phyloP scores from a whole-genome alignment of 1,140 invertebrate genomes.

The Stratiolaelaps scimitus region DNA sequence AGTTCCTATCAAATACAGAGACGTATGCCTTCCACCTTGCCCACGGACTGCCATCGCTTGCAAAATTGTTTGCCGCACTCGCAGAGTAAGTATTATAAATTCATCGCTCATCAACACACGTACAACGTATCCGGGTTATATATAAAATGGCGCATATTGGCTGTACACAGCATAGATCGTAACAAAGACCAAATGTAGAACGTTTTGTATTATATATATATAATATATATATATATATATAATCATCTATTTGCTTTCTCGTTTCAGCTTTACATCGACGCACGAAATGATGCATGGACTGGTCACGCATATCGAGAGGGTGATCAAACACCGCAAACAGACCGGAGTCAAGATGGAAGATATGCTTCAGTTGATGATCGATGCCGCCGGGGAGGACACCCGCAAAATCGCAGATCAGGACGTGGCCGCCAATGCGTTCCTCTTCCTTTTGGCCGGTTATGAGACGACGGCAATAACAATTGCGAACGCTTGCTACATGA shows the following conservation, averaged over 20 bases:
- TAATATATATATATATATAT: slow-evolving; percentile 38
- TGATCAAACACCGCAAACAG: slow-evolving; percentile 33
- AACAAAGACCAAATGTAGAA: no score
- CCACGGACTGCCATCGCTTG: not conserved
- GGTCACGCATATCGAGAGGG: slow-evolving; percentile 37
- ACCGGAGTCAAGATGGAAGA: slow-evolving; percentile 27
- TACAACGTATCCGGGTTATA: no score
- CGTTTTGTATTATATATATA: slow-evolving; percentile 37
- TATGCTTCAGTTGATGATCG: slow-evolving; percentile 36
- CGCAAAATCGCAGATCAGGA: slow-evolving; percentile 36
- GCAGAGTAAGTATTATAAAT: not conserved
- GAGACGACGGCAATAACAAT: slow-evolving; percentile 44
- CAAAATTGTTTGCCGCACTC: not conserved
- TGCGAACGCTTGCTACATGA: slow-evolving; percentile 39
- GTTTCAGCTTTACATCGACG: slow-evolving; percentile 38
- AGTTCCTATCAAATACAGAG: not conserved
- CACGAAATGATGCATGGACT: slow-evolving; percentile 40
- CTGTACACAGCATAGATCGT: no score
- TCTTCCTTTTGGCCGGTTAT: slow-evolving; percentile 45
- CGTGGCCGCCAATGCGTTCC: slow-evolving; percentile 38
- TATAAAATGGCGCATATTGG: no score
- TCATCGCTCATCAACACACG: no score
- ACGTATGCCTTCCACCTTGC: not conserved
- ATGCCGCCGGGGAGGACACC: slow-evolving; percentile 30
- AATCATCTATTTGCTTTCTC: slow-evolving; percentile 38